Percentiles rank a stretch among this genome's conserved stretches.
Evolutionary conservation across 2,113 vertebrate genomes (phyloP).

Genomic region (Dascyllus trimaculatus): DNA sequence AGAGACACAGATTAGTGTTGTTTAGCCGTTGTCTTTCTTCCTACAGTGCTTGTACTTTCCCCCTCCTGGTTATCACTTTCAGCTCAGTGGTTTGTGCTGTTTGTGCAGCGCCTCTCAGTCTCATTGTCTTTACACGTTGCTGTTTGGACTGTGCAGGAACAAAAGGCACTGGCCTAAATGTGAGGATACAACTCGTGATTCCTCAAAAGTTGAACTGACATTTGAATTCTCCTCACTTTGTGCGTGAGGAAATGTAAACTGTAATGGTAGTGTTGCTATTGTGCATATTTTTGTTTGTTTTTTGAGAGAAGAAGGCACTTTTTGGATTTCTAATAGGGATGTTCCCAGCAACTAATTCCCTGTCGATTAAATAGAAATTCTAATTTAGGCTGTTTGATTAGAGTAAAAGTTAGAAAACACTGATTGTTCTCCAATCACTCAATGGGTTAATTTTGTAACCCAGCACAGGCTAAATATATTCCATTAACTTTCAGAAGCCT

Average conservation of each 20-base stretch:
- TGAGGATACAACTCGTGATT: slow-evolving; percentile 27
- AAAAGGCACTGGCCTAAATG: slow-evolving; percentile 25
- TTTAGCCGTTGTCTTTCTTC: slow-evolving; percentile 36
- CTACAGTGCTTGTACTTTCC: slow-evolving; percentile 18
- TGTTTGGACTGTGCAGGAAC: slow-evolving; percentile 13
- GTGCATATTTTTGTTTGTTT: neutral
- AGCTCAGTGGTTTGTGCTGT: slow-evolving; percentile 47
- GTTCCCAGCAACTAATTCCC: too few relatives aligned
- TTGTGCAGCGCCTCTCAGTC: slow-evolving; percentile 25
- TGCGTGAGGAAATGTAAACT: neutral
- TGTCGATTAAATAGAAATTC: too few relatives aligned
- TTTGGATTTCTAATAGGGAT: too few relatives aligned
- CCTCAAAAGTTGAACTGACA: slow-evolving; percentile 52
- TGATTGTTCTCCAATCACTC: too few relatives aligned
- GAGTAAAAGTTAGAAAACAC: too few relatives aligned
- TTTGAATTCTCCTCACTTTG: slow-evolving; percentile 10
- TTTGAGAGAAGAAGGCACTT: too few relatives aligned
- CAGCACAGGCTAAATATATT: too few relatives aligned
- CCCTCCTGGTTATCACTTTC: slow-evolving; percentile 49
- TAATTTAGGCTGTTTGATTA: too few relatives aligned
- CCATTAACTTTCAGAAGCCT: too few relatives aligned
- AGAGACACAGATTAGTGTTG: slow-evolving; percentile 59
- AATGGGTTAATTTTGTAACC: too few relatives aligned
- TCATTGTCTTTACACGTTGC: slow-evolving; percentile 46
- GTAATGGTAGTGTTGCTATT: neutral